These are phyloP conservation scores for Argynnis bischoffii DNA, from an alignment of 2,888 invertebrate genomes.

Conservation along the genomic window DNA sequence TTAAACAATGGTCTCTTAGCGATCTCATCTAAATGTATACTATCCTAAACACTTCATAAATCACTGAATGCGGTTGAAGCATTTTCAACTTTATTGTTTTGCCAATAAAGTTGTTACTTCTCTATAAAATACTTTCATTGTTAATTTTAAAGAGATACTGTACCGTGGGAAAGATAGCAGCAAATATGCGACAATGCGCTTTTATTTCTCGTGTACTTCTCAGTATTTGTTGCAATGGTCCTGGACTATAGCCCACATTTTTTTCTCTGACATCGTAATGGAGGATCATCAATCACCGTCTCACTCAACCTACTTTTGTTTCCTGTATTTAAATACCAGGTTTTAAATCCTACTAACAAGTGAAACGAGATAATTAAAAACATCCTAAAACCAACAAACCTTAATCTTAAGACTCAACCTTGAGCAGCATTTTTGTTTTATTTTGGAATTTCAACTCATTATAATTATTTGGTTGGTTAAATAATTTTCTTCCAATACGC, in stretches of 20 bases:
- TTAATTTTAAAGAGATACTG: conserved; percentile 35
- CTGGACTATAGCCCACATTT: conserved; percentile 34
- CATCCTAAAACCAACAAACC: background rate
- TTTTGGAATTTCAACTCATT: background rate
- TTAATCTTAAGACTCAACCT: background rate
- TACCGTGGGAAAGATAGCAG: conserved; percentile 65
- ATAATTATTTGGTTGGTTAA: background rate
- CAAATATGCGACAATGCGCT: conserved; percentile 72
- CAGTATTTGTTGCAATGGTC: conserved; percentile 39
- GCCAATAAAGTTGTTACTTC: conserved; percentile 22
- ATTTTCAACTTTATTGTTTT: conserved; percentile 22
- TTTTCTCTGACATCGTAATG: conserved; percentile 33
- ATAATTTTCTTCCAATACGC: background rate
- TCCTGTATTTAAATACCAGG: conserved; percentile 31
- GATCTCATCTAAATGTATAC: conserved; percentile 34
- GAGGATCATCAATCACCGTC: conserved; percentile 37
- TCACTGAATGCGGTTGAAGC: conserved; percentile 5
- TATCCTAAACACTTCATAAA: conserved; percentile 29
- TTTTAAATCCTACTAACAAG: conserved; percentile 4
- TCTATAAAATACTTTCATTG: conserved; percentile 23
- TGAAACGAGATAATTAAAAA: conserved; percentile 26
- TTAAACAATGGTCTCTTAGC: conserved; percentile 32
- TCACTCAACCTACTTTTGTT: conserved; percentile 34
- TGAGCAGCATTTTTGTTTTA: background rate
- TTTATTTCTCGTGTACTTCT: conserved; percentile 55